Evolutionary conservation across 2,797 vertebrate species (phyloP).

Genomic region (Chaunax sp.): DNA sequence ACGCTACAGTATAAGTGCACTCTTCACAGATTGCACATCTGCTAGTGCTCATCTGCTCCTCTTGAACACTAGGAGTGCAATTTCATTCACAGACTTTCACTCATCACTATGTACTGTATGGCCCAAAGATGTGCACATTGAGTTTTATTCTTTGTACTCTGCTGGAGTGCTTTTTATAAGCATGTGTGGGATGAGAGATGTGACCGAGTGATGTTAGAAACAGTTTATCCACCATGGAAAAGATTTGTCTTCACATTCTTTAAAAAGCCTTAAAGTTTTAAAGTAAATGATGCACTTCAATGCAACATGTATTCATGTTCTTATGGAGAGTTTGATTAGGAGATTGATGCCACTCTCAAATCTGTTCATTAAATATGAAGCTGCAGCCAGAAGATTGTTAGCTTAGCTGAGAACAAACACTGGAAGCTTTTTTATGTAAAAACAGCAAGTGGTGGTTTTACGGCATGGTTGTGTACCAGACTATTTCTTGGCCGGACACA

Average conservation of each 20-base stretch:
- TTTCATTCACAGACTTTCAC: conserved; percentile 62
- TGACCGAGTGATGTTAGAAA: conserved; percentile 42
- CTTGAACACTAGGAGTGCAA: conserved; percentile 59
- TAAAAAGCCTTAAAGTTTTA: conserved; percentile 10
- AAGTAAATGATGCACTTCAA: conserved; percentile 20
- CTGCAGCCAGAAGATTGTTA: conserved; percentile 6
- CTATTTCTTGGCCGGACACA: conserved; percentile 22
- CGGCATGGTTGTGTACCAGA: conserved; percentile 13
- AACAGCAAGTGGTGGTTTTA: conserved; percentile 28
- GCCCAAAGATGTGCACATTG: conserved; percentile 54
- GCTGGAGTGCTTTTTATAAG: conserved; percentile 50
- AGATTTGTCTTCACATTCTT: conserved; percentile 32
- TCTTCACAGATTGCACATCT: conserved; percentile 74
- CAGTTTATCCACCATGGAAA: conserved; percentile 6
- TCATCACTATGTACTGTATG: conserved; percentile 54
- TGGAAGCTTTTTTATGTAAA: conserved; percentile 29
- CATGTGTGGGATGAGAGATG: conserved; percentile 39
- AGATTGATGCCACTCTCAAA: conserved; percentile 2
- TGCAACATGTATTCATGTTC: not conserved
- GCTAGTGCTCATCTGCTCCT: conserved; percentile 76
- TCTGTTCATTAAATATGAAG: conserved; percentile 6
- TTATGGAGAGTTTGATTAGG: not conserved
- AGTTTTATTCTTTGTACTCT: conserved; percentile 54
- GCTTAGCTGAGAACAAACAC: conserved; percentile 11
- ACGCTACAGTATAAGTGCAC: conserved; percentile 45